Evolutionary conservation across 2,113 vertebrate species (phyloP).

Genomic region (Ginglymostoma cirratum): DNA sequence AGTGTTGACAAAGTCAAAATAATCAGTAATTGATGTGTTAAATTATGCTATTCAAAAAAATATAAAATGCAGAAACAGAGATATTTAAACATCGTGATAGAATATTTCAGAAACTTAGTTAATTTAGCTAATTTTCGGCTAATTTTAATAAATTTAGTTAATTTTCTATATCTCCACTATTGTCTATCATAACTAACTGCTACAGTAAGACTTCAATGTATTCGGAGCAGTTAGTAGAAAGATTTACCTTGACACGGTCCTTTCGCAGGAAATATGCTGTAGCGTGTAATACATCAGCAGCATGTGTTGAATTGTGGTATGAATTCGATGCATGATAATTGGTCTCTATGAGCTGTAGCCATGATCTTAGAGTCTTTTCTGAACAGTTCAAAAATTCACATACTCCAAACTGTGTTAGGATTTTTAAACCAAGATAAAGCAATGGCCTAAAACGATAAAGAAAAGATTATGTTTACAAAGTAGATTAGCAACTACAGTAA

Average conservation of each 20-base stretch:
- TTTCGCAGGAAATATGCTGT: constrained; percentile 87
- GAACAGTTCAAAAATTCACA: constrained; percentile 85
- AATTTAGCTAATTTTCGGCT: too few relatives aligned
- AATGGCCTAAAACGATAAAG: constrained; percentile 63
- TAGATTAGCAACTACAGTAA: too few relatives aligned
- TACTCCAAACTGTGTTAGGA: constrained; percentile 79
- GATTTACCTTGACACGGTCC: constrained; percentile 82
- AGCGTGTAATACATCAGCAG: constrained; percentile 85
- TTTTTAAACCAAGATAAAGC: constrained; percentile 86
- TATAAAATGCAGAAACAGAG: not conserved
- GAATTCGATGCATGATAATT: constrained; percentile 91
- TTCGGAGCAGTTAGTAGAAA: not conserved
- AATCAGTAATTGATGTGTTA: not conserved
- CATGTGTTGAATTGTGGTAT: constrained; percentile 93
- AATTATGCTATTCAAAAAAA: not conserved
- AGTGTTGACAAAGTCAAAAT: not conserved
- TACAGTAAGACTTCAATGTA: not conserved
- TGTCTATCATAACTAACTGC: not conserved
- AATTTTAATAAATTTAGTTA: too few relatives aligned
- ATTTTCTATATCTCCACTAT: not conserved
- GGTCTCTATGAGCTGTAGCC: constrained; percentile 89
- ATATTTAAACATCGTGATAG: not conserved
- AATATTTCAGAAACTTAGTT: not conserved
- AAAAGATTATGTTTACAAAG: not conserved
- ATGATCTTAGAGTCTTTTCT: constrained; percentile 75